Conservation (phyloP, 2,888 invertebrate genomes). For the Schizaphis graminum region DNA sequence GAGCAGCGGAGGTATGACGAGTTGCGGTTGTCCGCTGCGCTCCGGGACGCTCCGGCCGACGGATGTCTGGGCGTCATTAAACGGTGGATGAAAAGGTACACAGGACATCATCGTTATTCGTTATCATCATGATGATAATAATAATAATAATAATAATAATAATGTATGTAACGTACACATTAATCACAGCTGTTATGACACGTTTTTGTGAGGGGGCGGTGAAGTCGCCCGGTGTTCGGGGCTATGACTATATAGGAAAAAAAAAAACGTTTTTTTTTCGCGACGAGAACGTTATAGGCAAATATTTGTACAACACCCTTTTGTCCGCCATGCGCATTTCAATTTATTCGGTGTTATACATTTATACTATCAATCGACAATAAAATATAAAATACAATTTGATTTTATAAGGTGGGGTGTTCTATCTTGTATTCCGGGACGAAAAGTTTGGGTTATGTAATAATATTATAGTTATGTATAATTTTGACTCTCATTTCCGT, state of each 20-base stretch:
- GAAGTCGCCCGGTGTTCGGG: neutral
- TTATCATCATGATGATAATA: neutral
- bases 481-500: neutral
- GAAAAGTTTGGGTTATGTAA: neutral
- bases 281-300: neutral
- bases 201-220: too few species aligned
- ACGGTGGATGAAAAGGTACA: constrained; percentile 83
- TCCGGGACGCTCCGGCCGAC: constrained; percentile 70
- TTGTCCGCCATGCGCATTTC: neutral
- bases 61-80: constrained; percentile 84
- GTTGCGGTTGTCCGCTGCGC: constrained; percentile 71
- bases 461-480: neutral
- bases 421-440: neutral
- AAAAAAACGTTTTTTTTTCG: neutral
- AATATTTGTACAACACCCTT: neutral
- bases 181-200: neutral
- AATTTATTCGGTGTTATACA: neutral
- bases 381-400: neutral
- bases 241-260: neutral
- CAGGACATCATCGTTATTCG: neutral
- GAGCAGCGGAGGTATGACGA: constrained; percentile 68
- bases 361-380: neutral
- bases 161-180: neutral
- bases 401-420: neutral
- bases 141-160: neutral